Percentiles rank a stretch among this genome's conserved stretches.
Conservation (phyloP, 1,140 invertebrate genomes). For the Monochamus saltuarius region DNA sequence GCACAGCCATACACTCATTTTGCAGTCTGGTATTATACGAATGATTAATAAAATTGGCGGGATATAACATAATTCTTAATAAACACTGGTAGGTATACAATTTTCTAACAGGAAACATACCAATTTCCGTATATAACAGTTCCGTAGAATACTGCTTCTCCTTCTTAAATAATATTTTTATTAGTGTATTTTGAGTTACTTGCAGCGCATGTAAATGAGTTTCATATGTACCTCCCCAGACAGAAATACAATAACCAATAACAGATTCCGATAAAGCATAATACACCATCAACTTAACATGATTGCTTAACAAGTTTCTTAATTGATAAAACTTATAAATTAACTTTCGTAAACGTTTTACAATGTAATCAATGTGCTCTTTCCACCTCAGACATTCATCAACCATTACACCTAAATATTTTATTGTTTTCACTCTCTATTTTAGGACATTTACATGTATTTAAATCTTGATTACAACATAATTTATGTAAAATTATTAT, state of each 20-base stretch:
- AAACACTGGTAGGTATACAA: constrained; percentile 6
- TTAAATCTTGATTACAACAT: neutral
- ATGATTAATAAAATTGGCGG: too few species aligned
- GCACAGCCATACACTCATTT: too few species aligned
- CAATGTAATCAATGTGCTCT: constrained; percentile 2
- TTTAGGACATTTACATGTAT: neutral
- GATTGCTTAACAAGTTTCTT: neutral
- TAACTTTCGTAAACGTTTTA: neutral
- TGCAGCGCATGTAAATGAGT: neutral
- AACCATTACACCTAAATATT: neutral
- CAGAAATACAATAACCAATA: neutral
- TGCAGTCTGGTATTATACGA: too few species aligned
- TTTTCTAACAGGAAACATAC: neutral
- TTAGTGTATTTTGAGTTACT: constrained; percentile 1
- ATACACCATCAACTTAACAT: neutral
- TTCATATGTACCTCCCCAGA: neutral
- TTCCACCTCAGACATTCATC: too few species aligned
- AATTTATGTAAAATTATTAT: neutral
- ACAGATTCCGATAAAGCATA: neutral
- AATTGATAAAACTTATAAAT: neutral
- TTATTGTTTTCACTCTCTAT: neutral
- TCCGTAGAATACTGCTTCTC: constrained; percentile 3
- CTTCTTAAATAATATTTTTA: neutral
- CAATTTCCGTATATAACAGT: neutral
- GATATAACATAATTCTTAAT: neutral